phyloP scores from a whole-genome alignment of 2,797 vertebrate genomes.

The Sarcophilus harrisii region DNA sequence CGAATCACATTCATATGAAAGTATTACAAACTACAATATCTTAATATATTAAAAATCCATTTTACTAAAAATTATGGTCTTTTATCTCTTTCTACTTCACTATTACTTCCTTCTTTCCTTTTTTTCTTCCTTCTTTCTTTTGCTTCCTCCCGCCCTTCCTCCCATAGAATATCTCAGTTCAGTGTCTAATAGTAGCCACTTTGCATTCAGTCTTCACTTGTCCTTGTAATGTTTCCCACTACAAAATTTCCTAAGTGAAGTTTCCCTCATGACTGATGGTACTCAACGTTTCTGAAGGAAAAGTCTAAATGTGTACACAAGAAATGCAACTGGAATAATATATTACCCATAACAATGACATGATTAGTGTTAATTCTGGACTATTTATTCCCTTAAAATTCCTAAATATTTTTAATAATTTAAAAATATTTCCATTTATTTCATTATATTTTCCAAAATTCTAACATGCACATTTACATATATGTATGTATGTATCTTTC shows the following conservation, averaged over 20 bases:
- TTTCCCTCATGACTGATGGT: not conserved
- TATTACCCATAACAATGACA: not conserved
- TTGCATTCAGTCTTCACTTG: not conserved
- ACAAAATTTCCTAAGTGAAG: not conserved
- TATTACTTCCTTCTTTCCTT: not conserved
- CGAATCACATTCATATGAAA: not conserved
- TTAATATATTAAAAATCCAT: not conserved
- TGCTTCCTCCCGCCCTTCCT: not conserved
- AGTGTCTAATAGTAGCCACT: not conserved
- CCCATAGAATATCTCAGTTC: not conserved
- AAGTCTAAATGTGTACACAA: not conserved
- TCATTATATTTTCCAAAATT: not conserved
- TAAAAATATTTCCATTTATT: not conserved
- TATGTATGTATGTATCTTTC: no score
- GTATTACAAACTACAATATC: not conserved
- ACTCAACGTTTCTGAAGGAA: not conserved
- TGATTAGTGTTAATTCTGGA: not conserved
- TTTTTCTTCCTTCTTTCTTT: not conserved
- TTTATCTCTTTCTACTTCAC: not conserved
- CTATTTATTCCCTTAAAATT: not conserved
- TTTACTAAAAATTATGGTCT: not conserved
- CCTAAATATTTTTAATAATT: not conserved
- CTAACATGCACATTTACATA: not conserved
- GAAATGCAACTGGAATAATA: not conserved
- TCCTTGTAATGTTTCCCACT: not conserved